Base-by-base conservation (phyloP, 2,888 invertebrate genomes). In the Luffia ferchaultella region DNA sequence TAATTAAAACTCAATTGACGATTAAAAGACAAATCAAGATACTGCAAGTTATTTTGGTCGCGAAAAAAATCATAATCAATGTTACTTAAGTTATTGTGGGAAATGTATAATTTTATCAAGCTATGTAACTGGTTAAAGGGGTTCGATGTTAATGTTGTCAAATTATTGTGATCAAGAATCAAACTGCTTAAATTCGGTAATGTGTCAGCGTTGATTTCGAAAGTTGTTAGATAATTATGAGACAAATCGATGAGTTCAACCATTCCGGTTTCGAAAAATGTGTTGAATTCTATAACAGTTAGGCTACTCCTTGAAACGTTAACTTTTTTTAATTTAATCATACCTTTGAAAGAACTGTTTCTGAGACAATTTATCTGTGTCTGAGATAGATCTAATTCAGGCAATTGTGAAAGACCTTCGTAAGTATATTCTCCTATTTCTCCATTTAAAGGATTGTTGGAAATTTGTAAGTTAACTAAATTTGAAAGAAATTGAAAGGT, bases 191-290 rank as follows among this genome's bases (percentile, higher is more conserved):
- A 52, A 16, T 60, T 61, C 3, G 50, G 45, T 45, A 77, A 55
- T 30, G 70, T 63, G 1, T 67, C 65, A n/a, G 62, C 59, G 50
- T 77, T 77, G 1, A 78, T 49, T 1, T 54, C 42, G 50, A 79
- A 75, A 3, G 52, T 48, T 48, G 52, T 60, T 0, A 77, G 52
- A 54, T 60, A 54, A 44, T 78, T 78, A 51, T 57, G 60, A 1
- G 77, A 77, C n/a, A 77, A 57, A 54, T 79, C 78, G 5, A 79
- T 55, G 2, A 54, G 60, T 57, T 63, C 62, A 42, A 77, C 58
- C 16, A 60, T 58, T 1, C 63, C 67, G 1, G 71, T 71, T 47
- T 64, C 54, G 1, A 52, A 52, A 53, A 78, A 74, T 2, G 64
- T 55, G 56, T 77, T 71, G 52, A 61, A 75, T 52, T 73, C 60